These are phyloP conservation scores for Coelopa pilipes DNA, from an alignment of 2,888 invertebrate species.

Conservation along the genomic window DNA sequence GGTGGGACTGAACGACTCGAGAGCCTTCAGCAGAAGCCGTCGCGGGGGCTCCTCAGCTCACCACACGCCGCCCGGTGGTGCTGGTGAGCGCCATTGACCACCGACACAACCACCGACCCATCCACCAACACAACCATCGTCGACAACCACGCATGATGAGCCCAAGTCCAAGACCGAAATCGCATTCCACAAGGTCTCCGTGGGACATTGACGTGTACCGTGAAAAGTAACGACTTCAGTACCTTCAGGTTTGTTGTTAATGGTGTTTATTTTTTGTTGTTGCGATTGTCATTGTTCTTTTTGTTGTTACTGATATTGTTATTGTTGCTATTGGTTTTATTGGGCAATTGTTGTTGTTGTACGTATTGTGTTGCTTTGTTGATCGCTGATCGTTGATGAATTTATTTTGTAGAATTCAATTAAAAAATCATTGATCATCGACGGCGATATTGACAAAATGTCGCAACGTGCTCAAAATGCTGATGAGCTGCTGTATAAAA, in stretches of 20 bases:
- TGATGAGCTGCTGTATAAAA: constrained; percentile 56
- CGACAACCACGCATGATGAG: neutral
- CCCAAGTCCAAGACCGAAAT: constrained; percentile 48
- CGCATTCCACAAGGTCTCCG: constrained; percentile 45
- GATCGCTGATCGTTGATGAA: neutral
- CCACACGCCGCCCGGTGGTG: too few species aligned
- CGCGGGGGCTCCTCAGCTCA: too few species aligned
- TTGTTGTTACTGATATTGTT: neutral
- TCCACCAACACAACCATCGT: too few species aligned
- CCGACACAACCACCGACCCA: too few species aligned
- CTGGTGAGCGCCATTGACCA: too few species aligned
- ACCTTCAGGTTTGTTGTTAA: neutral
- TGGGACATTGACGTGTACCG: constrained; percentile 16
- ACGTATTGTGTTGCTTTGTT: neutral
- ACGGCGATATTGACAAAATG: constrained; percentile 65
- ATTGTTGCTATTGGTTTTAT: neutral
- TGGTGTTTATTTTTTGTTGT: neutral
- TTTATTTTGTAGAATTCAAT: constrained; percentile 56
- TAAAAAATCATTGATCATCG: constrained; percentile 64
- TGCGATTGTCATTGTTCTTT: neutral
- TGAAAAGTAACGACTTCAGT: too few species aligned
- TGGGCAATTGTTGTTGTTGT: constrained; percentile 8
- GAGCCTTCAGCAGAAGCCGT: too few species aligned
- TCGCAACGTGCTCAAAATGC: constrained; percentile 65
- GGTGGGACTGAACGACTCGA: too few species aligned